phyloP scores from a whole-genome alignment of 2,888 invertebrate genomes.

The Sussaba pulchella region DNA sequence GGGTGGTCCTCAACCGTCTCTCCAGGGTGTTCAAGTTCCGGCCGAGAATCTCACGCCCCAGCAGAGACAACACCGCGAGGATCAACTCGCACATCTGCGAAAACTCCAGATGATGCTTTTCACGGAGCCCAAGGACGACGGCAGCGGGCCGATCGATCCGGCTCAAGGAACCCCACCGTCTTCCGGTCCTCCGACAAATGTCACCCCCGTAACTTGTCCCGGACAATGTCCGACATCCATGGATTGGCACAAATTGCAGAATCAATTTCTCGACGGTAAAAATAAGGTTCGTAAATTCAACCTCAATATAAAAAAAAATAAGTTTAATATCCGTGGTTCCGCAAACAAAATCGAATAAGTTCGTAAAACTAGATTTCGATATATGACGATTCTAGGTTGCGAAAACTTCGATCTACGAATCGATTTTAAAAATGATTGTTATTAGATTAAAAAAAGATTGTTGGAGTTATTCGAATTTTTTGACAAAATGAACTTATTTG shows the following conservation, averaged over 20 bases:
- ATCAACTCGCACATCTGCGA: constrained; percentile 94
- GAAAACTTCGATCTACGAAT: no score
- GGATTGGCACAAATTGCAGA: constrained; percentile 96
- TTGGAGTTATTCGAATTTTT: no score
- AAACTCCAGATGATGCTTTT: constrained; percentile 97
- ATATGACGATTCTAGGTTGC: no score
- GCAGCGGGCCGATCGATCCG: constrained; percentile 80
- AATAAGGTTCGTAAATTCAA: constrained; percentile 86
- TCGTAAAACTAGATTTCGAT: no score
- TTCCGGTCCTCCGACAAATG: constrained; percentile 76
- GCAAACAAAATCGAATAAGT: no score
- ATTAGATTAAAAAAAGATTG: no score
- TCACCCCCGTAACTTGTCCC: constrained; percentile 77
- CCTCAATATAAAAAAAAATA: not conserved
- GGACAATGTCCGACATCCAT: constrained; percentile 85
- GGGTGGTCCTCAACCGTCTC: constrained; percentile 86
- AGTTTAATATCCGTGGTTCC: not conserved
- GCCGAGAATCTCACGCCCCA: constrained; percentile 98
- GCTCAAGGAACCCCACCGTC: constrained; percentile 77
- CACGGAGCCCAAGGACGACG: constrained; percentile 88
- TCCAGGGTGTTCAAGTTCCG: constrained; percentile 94
- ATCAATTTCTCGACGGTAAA: constrained; percentile 92
- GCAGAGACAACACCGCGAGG: constrained; percentile 96
- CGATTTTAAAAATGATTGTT: no score
- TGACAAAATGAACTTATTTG: no score